Evolutionary conservation across 2,113 vertebrate genomes (phyloP).

Genomic region (Calyptomena viridis): DNA sequence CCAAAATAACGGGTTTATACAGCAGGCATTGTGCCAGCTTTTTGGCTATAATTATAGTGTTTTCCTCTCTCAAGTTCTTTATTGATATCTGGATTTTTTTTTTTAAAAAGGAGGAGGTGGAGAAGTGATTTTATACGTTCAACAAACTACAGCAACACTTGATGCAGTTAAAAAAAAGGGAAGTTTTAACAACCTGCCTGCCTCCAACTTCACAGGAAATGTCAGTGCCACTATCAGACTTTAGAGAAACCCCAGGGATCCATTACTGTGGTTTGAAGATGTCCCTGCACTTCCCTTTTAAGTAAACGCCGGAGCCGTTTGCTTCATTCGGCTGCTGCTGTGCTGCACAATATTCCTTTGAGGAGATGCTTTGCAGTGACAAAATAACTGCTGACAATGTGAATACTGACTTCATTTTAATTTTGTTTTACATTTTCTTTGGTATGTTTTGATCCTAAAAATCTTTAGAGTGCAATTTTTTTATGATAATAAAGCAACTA

Average conservation of each 20-base stretch:
- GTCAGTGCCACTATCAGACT: constrained; percentile 60
- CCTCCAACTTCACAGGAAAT: constrained; percentile 64
- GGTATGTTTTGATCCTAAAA: constrained; percentile 61
- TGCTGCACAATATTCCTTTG: constrained; percentile 66
- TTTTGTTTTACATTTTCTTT: constrained; percentile 68
- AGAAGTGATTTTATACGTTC: constrained; percentile 37
- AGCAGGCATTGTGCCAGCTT: constrained; percentile 59
- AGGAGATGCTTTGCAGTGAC: constrained; percentile 67
- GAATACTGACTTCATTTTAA: constrained; percentile 65
- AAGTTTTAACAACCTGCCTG: constrained; percentile 69
- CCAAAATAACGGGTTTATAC: constrained; percentile 66
- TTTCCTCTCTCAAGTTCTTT: constrained; percentile 62
- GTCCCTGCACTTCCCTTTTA: constrained; percentile 65
- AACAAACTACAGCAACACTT: constrained; percentile 42
- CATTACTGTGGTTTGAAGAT: constrained; percentile 68
- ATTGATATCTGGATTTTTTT: constrained; percentile 50
- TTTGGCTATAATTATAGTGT: constrained; percentile 69
- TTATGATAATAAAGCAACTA: constrained; percentile 54
- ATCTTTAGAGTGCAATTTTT: constrained; percentile 32
- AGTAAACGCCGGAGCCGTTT: constrained; percentile 32
- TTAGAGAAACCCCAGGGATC: constrained; percentile 64
- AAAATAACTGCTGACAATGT: constrained; percentile 72
- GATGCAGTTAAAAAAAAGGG: constrained; percentile 18
- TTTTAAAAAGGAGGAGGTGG: constrained; percentile 11
- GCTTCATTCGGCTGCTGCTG: constrained; percentile 52